phyloP scores from a whole-genome alignment of 2,888 invertebrate genomes.

The Agriotes lineatus region DNA sequence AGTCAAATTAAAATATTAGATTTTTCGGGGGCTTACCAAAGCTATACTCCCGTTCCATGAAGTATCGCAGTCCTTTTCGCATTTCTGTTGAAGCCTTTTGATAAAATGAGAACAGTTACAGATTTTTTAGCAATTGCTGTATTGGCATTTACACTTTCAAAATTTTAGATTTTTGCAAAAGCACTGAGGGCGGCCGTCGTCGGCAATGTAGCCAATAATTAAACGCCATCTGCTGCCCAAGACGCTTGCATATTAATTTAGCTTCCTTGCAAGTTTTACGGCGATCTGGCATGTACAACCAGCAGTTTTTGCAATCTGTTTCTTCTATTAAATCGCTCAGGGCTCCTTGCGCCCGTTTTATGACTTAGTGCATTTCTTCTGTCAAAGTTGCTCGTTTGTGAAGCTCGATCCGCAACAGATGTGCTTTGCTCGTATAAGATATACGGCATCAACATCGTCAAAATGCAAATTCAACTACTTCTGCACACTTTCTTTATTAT shows the following conservation, averaged over 20 bases:
- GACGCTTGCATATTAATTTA: slow-evolving; percentile 52
- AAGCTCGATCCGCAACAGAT: slow-evolving; percentile 51
- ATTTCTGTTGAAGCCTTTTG: too few relatives aligned
- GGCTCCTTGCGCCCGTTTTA: slow-evolving; percentile 48
- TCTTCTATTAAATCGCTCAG: slow-evolving; percentile 52
- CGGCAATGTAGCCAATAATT: slow-evolving; percentile 46
- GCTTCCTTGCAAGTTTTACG: slow-evolving; percentile 48
- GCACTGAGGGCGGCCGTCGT: too few relatives aligned
- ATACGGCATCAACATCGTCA: slow-evolving; percentile 51
- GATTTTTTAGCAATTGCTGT: too few relatives aligned
- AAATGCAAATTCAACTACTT: slow-evolving; percentile 54
- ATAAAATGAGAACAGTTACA: too few relatives aligned
- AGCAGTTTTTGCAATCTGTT: slow-evolving; percentile 52
- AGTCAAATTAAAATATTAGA: too few relatives aligned
- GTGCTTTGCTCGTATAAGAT: slow-evolving; percentile 49
- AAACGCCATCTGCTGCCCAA: slow-evolving; percentile 49
- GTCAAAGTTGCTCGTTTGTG: slow-evolving; percentile 43
- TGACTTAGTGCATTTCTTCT: slow-evolving; percentile 51
- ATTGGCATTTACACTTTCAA: too few relatives aligned
- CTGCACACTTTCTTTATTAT: slow-evolving; percentile 47
- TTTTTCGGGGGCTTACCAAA: too few relatives aligned
- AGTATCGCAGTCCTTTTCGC: too few relatives aligned
- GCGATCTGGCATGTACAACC: slow-evolving; percentile 41
- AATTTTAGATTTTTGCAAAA: too few relatives aligned
- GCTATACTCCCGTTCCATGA: too few relatives aligned